Conservation (phyloP, 2,797 vertebrate species). For the Cheirogaleus major region DNA sequence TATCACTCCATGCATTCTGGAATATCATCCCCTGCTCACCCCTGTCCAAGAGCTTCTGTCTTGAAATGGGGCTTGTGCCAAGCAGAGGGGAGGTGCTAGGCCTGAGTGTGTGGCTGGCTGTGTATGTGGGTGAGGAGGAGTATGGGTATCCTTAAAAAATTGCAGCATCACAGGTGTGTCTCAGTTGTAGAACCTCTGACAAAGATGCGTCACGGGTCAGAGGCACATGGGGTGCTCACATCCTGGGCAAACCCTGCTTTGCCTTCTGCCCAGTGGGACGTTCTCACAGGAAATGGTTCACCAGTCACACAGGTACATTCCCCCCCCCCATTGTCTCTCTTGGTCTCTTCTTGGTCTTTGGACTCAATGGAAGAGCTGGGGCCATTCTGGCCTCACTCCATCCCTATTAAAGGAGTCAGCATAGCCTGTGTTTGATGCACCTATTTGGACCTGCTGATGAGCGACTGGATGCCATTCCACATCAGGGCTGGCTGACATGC, state of each 20-base stretch:
- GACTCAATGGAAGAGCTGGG: background rate
- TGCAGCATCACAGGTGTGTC: background rate
- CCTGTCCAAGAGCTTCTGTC: background rate
- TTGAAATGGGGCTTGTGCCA: background rate
- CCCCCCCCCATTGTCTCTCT: background rate
- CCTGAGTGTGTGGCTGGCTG: background rate
- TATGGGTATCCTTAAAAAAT: background rate
- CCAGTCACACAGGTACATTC: background rate
- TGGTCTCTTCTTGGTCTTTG: constrained; percentile 3
- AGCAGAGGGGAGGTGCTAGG: background rate
- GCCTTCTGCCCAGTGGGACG: background rate
- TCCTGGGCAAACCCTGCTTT: background rate
- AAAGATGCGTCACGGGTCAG: background rate
- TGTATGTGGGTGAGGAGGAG: background rate
- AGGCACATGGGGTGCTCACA: background rate
- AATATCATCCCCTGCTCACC: background rate
- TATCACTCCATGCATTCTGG: background rate
- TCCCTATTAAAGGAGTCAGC: background rate
- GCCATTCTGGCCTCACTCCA: background rate
- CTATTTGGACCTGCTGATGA: background rate
- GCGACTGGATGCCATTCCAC: background rate
- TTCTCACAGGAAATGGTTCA: background rate
- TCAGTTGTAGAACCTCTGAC: background rate
- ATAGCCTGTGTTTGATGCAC: background rate
- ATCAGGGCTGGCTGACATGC: background rate